Evolutionary conservation across 2,797 vertebrate genomes (phyloP), one percentile per base, ranked within the genome.

Genomic region (Anguilla anguilla): DNA sequence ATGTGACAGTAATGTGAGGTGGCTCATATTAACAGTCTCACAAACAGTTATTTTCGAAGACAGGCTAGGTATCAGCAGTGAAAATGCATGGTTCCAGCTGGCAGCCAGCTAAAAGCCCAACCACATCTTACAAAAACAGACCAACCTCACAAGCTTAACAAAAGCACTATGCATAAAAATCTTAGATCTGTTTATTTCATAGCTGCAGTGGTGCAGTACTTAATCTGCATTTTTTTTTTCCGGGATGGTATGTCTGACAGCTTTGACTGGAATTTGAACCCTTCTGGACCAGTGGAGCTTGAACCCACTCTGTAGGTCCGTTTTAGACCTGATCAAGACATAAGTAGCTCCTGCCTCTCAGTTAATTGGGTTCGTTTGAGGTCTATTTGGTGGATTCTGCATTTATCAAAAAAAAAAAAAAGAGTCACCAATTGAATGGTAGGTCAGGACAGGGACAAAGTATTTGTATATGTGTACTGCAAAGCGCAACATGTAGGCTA

Each of bases 201-300:
- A 69, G 64, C n/a, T 11, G 64, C 64, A 69, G 64, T 69, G 64
- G 64, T 69, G 64, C 64, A 69, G 64, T n/a, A 69, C 64, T 69
- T 25, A 67, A 67, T 67, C 64, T 69, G 64, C 7, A n/a, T n/a
- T 28, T 59, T 17, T 2, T 59, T 59, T 59, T 59, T 69, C 28
- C 10, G 64, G 22, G 64, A 69, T 28, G 64, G n/a, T 69, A 69
- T 69, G n/a, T 28, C 6, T n/a, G 64, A 69, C 64, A 69, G n/a
- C 64, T 25, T 67, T 67, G 64, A 67, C 64, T 69, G 17, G n/a
- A n/a, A 69, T 28, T 9, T n/a, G 25, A 69, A 69, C 64, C 64
- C 64, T 69, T 69, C n/a, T n/a, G n/a, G n/a, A n/a, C n/a, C 64
- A 69, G 25, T 28, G 25, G 64, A 69, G 64, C n/a, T 10, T 69